Evolutionary conservation across 1,140 invertebrate species (phyloP), one percentile per base, ranked within the genome.

Genomic region (Battus philenor): DNA sequence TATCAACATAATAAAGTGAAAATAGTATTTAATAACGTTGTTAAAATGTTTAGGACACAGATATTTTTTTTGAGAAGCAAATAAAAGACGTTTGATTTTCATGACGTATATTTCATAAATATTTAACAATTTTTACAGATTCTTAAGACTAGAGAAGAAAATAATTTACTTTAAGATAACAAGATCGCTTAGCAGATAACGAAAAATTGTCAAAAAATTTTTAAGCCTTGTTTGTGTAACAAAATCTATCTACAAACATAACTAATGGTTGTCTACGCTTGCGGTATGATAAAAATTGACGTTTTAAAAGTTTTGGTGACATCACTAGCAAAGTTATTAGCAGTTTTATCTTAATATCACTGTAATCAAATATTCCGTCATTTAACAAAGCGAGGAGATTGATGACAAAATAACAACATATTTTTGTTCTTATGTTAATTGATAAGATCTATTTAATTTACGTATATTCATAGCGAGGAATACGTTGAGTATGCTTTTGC

Each of bases 121-220:
- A 41, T 13, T 41, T 24, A 41, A 41, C 38, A 27, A 41, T 15
- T 41, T 26, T 44, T 48, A 53, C 41, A 68, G 54, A 68, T 67
- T 59, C 65, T 68, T 68, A n/a, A 65, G 65, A 68, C 65, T 68
- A 68, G 65, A 68, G 62, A 58, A 50, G 43, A 38, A 44, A 44
- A 38, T 44, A 44, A 16, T 32, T 41, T 41, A 48, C n/a, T n/a
- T n/a, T n/a, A n/a, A n/a, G n/a, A n/a, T n/a, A n/a, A n/a, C n/a
- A n/a, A n/a, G n/a, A n/a, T n/a, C n/a, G n/a, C n/a, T n/a, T n/a
- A n/a, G n/a, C n/a, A n/a, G n/a, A n/a, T n/a, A n/a, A n/a, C n/a
- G n/a, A n/a, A n/a, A n/a, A n/a, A n/a, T n/a, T n/a, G n/a, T n/a
- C n/a, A n/a, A n/a, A n/a, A n/a, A n/a, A n/a, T n/a, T n/a, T n/a